These are phyloP conservation scores for Cyphomyrus plagiostoma DNA, from an alignment of 2,113 vertebrate species.

Conservation along the genomic window DNA sequence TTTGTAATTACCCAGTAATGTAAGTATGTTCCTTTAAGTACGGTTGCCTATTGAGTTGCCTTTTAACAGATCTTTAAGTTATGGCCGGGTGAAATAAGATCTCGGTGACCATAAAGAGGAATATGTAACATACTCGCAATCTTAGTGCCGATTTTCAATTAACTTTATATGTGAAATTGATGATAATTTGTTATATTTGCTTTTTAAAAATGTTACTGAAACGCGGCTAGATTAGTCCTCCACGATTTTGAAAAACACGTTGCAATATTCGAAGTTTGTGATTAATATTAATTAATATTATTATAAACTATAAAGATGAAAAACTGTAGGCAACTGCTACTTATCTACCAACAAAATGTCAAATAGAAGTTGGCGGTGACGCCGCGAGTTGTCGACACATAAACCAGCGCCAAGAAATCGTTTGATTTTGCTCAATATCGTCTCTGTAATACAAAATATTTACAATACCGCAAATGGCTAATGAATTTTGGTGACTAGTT, in stretches of 20 bases:
- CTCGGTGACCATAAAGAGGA: neutral
- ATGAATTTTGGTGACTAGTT: neutral
- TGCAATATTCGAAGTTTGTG: neutral
- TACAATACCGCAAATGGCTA: neutral
- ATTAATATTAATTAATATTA: neutral
- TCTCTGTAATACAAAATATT: neutral
- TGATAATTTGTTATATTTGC: neutral
- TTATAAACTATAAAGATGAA: neutral
- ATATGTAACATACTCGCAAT: neutral
- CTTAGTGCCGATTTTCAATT: neutral
- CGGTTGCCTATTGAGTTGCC: neutral
- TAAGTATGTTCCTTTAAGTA: neutral
- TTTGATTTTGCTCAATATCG: neutral
- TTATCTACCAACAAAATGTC: neutral
- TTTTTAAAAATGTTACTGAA: neutral
- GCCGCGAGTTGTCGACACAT: neutral
- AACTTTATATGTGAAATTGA: neutral
- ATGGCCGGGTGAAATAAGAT: neutral
- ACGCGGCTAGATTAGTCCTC: neutral
- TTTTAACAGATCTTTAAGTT: neutral
- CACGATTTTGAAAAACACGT: neutral
- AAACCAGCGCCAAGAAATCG: neutral
- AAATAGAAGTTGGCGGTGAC: neutral
- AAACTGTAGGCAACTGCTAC: too few relatives aligned
- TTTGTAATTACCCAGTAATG: neutral